Evolutionary conservation across 2,888 invertebrate genomes (phyloP), one percentile per base, ranked within the genome.

Genomic region (Lysandra bellargus): DNA sequence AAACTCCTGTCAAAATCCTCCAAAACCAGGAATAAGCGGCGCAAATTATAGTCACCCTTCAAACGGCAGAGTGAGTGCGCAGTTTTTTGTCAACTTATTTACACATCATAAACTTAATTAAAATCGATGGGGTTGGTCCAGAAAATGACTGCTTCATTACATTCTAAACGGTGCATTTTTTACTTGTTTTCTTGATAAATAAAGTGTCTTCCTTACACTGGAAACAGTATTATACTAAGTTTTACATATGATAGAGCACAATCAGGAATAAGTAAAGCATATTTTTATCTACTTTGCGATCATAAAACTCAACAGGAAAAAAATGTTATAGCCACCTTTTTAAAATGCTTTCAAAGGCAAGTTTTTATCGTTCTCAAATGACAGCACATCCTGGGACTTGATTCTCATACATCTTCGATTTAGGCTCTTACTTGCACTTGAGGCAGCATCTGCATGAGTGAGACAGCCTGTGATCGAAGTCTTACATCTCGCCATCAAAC

Each of bases 21-120:
- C 33, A 53, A 23, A 60, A 44, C 49, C 9, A 12, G 2, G 9
- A 49, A 9, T 49, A 49, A 9, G 6, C 4, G n/a, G 40, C 23
- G 33, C 44, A 76, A 81, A 79, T 37, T 60, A 80, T 85, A 85
- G 88, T 82, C 83, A 84, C 85, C 87, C 86, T 87, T 87, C 80
- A 80, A 40, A 78, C 82, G 85, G 83, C 87, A 87, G 84, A 85
- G 83, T 87, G 88, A 83, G 81, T 83, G 86, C 80, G 81, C 83
- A 86, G 89, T 87, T 90, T 93, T 90, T 89, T 86, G 88, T 83
- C 87, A 89, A 90, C 90, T 89, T 92, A 92, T 92, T 93, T 91
- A 90, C 91, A 92, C 92, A 92, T 92, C 91, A 92, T 90, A 91
- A 92, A 91, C 91, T 90, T 91, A 90, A 93, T 93, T 92, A 92